Conservation (phyloP, 2,113 vertebrate species). For the human region DNA sequence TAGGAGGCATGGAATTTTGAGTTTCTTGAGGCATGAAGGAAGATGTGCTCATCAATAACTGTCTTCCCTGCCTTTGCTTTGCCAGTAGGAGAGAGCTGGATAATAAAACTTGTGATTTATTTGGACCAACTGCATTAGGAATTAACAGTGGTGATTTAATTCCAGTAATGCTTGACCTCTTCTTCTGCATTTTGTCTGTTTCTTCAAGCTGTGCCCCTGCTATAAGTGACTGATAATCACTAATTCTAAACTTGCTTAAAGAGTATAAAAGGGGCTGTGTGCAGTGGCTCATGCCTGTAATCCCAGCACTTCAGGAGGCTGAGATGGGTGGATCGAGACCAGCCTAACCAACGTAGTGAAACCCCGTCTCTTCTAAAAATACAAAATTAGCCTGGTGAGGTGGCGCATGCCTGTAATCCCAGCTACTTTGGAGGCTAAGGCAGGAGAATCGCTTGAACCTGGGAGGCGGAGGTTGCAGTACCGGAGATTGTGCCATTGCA, state of each 20-base stretch:
- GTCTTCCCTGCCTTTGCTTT: constrained; percentile 7
- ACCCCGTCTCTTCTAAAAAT: no score
- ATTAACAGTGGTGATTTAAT: background rate
- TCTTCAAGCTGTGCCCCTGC: background rate
- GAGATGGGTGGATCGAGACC: no score
- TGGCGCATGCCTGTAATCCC: no score
- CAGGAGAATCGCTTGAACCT: no score
- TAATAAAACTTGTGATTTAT: constrained; percentile 55
- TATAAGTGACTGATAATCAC: background rate
- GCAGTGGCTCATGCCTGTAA: no score
- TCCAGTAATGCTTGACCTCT: background rate
- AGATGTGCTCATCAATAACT: background rate
- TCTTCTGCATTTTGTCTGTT: constrained; percentile 23
- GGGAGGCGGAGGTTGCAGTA: no score
- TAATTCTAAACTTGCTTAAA: background rate
- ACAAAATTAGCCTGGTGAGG: no score
- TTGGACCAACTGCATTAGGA: constrained; percentile 33
- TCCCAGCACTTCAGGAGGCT: no score
- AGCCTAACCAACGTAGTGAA: no score
- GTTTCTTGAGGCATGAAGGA: constrained; percentile 42
- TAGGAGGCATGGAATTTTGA: background rate
- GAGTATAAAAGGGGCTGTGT: background rate
- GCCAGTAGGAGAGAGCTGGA: background rate
- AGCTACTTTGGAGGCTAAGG: no score
- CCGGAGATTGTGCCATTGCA: no score